Base-by-base conservation (phyloP, 2,797 vertebrate species). In the Danio albolineatus region DNA sequence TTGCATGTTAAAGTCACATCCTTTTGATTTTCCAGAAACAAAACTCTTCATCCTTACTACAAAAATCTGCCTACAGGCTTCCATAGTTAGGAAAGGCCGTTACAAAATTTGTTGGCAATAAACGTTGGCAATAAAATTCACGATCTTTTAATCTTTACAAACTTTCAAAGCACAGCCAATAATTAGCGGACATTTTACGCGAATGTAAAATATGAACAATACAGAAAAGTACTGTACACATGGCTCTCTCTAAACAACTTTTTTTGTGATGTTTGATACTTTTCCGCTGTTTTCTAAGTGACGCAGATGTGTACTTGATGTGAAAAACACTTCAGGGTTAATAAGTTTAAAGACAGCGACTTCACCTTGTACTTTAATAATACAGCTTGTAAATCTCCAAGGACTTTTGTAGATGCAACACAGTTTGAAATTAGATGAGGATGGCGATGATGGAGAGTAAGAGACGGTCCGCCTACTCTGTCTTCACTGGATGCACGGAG, bases 401-500 rank as follows among this genome's bases (percentile, higher is more conserved):
- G 36, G 56, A 70, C 2, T 44, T 53, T 49, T 21, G 44, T 54
- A 65, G 36, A 62, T 49, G 36, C 39, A 56, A 46, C 53, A 76
- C 49, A 6, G 44, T 21, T 70, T 71, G 60, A 70, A 49, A 78
- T 78, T 61, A 78, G 54, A 69, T 61, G n/a, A 41, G 14, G 2
- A 38, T 64, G 21, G n/a, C 36, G 53, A 49, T 44, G 48, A 54
- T 51, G 67, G 43, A 36, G 49, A 64, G 49, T 70, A 48, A 8
- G 43, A 75, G 65, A 39, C 14, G 64, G 46, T 71, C 17, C 56
- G 13, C 44, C 60, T 73, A 51, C 62, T 73, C 49, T 38, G 66
- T 46, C 60, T 66, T 78, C 60, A 28, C 53, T 76, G 64, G 38
- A 74, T 78, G 56, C 76, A 51, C 21, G 16, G 67, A 84, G 73